Base-by-base conservation (phyloP, 2,113 vertebrate species). In the Numida meleagris region DNA sequence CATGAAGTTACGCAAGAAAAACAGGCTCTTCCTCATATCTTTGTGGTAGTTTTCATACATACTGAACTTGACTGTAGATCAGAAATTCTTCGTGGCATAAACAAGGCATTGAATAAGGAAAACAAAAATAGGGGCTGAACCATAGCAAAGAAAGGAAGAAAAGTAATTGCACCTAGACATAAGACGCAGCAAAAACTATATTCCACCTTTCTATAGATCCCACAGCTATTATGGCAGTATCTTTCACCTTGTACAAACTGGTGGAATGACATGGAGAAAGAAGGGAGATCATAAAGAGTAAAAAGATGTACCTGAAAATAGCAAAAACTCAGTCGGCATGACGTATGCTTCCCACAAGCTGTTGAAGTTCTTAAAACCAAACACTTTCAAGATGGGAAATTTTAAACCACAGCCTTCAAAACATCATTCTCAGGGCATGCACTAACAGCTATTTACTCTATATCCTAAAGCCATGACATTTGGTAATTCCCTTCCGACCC, bases 321-420 rank as follows among this genome's bases (percentile, higher is more conserved):
- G 23, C 33, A 86, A 68, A 75, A 75, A 50, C 8, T 34, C 45
- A 45, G 33, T 18, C 45, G 27, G 18, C 46, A 36, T 27, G 21
- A 9, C 0, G 3, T n/a, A 43, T 58, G 65, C 65, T 58, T 87
- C 61, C 38, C 0, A 0, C 19, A 45, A 67, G 18, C 38, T 33
- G 9, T 3, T 87, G 43, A 57, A 91, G 87, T 6, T 74, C 50
- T 62, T 87, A 61, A 50, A 67, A 92, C 46, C 36, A 53, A 45
- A 74, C 8, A 43, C 34, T 36, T 82, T 55, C 38, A 72, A 82
- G 29, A 45, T 4, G 2, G 84, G 42, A 31, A 65, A 55, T 25
- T 34, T 71, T 63, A 72, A 53, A 82, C 72, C 0, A 0, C 8
- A 19, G 5, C 13, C 19, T 72, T 33, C 38, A 29, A 89, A 89